phyloP scores from a whole-genome alignment of 2,113 vertebrate species.

The Chloropsis hardwickii region DNA sequence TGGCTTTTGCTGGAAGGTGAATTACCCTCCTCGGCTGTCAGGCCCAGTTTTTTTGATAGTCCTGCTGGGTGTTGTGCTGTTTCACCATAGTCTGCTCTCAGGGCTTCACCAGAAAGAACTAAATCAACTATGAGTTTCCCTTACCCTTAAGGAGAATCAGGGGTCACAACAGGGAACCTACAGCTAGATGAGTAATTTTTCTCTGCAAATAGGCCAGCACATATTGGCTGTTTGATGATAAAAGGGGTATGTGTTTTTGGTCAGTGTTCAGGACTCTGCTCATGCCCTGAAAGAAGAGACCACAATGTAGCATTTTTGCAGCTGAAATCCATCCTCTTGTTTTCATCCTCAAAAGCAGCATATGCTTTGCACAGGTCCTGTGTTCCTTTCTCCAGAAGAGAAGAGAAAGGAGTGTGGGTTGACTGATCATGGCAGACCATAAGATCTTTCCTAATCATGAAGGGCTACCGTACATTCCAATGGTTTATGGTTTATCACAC shows the following conservation, averaged over 20 bases:
- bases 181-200: neutral
- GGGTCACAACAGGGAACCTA: neutral
- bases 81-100: neutral
- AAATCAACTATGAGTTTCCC: neutral
- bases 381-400: neutral
- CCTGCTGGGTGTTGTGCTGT: neutral
- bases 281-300: neutral
- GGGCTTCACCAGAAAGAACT: neutral
- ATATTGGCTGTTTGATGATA: neutral
- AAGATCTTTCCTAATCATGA: neutral
- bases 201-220: neutral
- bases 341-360: neutral
- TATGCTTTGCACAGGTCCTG: neutral
- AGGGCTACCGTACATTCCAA: fast-evolving
- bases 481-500: neutral
- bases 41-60: neutral
- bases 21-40: neutral
- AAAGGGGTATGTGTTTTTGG: neutral
- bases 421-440: neutral
- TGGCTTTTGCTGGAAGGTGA: neutral
- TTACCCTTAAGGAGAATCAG: neutral
- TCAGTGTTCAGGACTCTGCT: neutral
- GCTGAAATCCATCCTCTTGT: neutral
- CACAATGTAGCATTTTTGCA: neutral
- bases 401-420: neutral